phyloP scores from a whole-genome alignment of 2,113 vertebrate genomes.

The Anhinga rufa region DNA sequence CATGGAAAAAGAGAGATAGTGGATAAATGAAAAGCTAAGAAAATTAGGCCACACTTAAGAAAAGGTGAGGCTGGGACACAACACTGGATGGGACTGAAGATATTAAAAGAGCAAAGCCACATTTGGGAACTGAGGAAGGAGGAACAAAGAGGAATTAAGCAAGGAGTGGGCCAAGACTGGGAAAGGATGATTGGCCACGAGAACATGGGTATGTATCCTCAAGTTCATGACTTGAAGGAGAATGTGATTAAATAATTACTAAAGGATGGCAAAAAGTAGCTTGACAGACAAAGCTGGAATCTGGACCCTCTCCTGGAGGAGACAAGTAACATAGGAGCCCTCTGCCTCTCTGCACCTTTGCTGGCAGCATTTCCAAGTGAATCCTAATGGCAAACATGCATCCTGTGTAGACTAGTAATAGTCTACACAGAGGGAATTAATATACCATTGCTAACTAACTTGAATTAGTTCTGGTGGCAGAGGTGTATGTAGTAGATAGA shows the following conservation, averaged over 20 bases:
- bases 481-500: fast-evolving
- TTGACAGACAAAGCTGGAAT: background rate
- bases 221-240: background rate
- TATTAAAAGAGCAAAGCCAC: background rate
- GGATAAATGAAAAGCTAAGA: background rate
- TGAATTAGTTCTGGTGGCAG: background rate
- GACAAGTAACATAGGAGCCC: background rate
- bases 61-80: background rate
- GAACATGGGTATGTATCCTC: background rate
- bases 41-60: background rate
- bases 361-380: background rate
- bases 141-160: background rate
- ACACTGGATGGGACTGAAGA: background rate
- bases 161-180: background rate
- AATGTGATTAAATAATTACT: background rate
- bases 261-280: background rate
- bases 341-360: background rate
- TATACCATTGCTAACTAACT: background rate
- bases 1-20: background rate
- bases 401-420: background rate
- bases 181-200: background rate
- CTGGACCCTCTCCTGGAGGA: background rate
- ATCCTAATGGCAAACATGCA: background rate
- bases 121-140: background rate
- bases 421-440: background rate